Percentiles rank a stretch among this genome's conserved stretches.
phyloP scores from a whole-genome alignment of 2,797 vertebrate genomes.

The Centropyge bicolor region DNA sequence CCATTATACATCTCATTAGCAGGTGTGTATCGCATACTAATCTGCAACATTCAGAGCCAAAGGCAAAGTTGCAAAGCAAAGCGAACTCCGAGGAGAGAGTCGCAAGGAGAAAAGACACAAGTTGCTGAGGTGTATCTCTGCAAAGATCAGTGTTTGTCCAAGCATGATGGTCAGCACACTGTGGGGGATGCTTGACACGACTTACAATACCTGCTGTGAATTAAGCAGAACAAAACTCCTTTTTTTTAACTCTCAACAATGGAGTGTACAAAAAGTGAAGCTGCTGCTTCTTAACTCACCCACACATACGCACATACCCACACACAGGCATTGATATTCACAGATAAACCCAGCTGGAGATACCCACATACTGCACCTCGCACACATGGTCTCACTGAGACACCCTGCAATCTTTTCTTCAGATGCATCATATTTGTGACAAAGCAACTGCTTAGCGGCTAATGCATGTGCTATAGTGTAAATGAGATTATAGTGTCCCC shows the following conservation, averaged over 20 bases:
- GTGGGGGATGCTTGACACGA: conserved; percentile 32
- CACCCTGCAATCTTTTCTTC: conserved; percentile 34
- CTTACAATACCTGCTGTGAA: conserved; percentile 23
- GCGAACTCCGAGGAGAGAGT: background rate
- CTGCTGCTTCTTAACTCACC: conserved; percentile 46
- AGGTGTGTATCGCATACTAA: conserved; percentile 1
- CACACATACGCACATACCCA: conserved; percentile 46
- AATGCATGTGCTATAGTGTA: conserved; percentile 45
- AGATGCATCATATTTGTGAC: conserved; percentile 58
- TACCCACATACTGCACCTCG: conserved; percentile 12
- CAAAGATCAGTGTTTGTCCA: conserved; percentile 38
- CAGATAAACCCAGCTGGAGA: conserved; percentile 15
- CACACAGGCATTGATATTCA: conserved; percentile 33
- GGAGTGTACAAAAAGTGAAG: conserved; percentile 24
- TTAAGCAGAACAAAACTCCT: conserved; percentile 17
- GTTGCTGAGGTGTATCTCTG: conserved; percentile 25
- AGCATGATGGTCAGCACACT: conserved; percentile 30
- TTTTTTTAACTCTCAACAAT: conserved; percentile 27
- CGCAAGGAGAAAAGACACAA: conserved; percentile 2
- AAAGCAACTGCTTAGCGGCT: conserved; percentile 39
- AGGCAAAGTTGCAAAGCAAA: background rate
- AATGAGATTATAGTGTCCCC: conserved; percentile 59
- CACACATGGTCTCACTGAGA: background rate
- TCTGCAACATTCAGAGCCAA: conserved; percentile 1
- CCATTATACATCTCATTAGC: conserved; percentile 1